Evolutionary conservation across 2,888 invertebrate genomes (phyloP).

Genomic region (Toxonevra muliebris): DNA sequence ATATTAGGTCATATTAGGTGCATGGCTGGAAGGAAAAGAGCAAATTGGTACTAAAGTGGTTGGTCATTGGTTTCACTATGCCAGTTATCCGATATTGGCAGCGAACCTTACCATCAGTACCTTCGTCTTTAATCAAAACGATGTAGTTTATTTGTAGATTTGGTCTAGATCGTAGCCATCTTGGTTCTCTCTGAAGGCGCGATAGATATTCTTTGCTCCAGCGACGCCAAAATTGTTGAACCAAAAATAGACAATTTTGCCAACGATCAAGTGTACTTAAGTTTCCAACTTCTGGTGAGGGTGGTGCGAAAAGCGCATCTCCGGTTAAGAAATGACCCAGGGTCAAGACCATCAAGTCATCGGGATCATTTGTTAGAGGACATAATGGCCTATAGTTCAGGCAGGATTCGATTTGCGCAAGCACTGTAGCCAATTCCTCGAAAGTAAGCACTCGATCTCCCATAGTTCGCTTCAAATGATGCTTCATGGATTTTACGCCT

Average conservation of each 20-base stretch:
- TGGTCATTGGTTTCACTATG: too few species aligned
- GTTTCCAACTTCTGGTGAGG: background rate
- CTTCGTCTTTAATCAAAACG: conserved; percentile 7
- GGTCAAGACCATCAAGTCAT: conserved; percentile 2
- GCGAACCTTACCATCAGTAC: conserved; percentile 1
- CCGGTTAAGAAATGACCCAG: conserved; percentile 14
- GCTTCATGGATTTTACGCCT: too few species aligned
- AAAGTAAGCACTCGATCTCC: conserved; percentile 10
- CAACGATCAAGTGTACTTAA: background rate
- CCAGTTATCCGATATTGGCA: too few species aligned
- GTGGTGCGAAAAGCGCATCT: background rate
- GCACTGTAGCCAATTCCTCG: conserved; percentile 14
- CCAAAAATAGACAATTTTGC: background rate
- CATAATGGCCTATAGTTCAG: conserved; percentile 10
- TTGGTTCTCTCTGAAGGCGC: conserved; percentile 7
- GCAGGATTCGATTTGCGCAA: conserved; percentile 19
- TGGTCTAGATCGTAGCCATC: background rate
- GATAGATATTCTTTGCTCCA: conserved; percentile 14
- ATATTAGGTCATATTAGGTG: too few species aligned
- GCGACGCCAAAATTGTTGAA: conserved; percentile 4
- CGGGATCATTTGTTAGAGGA: conserved; percentile 5
- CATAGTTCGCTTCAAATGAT: conserved; percentile 12
- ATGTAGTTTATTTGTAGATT: conserved; percentile 12
- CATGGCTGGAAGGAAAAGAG: too few species aligned
- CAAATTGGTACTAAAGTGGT: too few species aligned